Evolutionary conservation across 2,888 invertebrate genomes (phyloP), one percentile per base, ranked within the genome.

Genomic region (Sycophila texana): DNA sequence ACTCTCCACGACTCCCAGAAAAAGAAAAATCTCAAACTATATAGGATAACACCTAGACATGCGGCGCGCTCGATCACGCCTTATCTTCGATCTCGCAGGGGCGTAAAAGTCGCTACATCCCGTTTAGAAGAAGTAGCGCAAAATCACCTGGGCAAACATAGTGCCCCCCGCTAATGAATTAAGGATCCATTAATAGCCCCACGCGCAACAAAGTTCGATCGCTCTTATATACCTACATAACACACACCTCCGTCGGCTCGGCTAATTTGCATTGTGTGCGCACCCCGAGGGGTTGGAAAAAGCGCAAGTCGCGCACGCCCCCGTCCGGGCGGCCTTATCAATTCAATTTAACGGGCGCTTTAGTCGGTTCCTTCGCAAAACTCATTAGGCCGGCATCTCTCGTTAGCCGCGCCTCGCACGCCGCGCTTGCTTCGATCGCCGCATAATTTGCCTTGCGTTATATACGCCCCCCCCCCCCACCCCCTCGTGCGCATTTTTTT

Each of bases 301-400:
- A 57, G 70, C 63, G 68, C 68, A 74, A 79, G 79, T 73, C 79
- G 18, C 26, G 49, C 65, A 20, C 16, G 18, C 61, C 22, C 13
- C 18, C 47, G 5, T n/a, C 47, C 18, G 14, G n/a, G 16, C 57
- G n/a, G 61, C 66, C 79, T 81, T 81, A 81, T 81, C 81, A 75
- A 81, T 79, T 81, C 81, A 79, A 81, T 81, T 81, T 66, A 74
- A 74, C 77, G 72, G 77, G 65, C 72, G 63, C 61, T 76, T 76
- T 81, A 75, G 81, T 68, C 67, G 66, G 74, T 76, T 74, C 71
- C 77, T 77, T 81, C 74, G 81, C 68, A 71, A 81, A 81, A 81
- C 81, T 79, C 79, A 57, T 81, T 79, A 81, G 74, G 13, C 65
- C 58, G 7, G 26, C 68, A 30, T 30, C 53, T 70, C 61, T 18